These are phyloP conservation scores for Drepana falcataria DNA, from an alignment of 2,888 invertebrate genomes.

Conservation along the genomic window DNA sequence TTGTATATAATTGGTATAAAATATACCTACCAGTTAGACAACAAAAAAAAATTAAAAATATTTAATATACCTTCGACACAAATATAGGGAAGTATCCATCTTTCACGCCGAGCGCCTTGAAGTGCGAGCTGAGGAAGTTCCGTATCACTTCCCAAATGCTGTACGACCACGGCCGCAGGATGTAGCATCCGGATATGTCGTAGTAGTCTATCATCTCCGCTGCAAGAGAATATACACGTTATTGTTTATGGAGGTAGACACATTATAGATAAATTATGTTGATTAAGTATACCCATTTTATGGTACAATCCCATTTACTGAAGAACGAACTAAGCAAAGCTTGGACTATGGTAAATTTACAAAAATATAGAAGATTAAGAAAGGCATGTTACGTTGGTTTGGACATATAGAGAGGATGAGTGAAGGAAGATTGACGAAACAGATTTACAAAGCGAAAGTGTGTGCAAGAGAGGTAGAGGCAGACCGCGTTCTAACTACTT, in stretches of 20 bases:
- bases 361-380: too few species aligned
- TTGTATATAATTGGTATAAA: too few species aligned
- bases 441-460: too few species aligned
- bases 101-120: slow-evolving; percentile 94
- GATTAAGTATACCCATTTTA: background rate
- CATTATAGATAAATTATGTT: background rate
- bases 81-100: slow-evolving; percentile 99
- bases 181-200: slow-evolving; percentile 99
- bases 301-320: background rate
- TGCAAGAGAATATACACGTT: slow-evolving; percentile 20
- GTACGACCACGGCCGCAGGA: slow-evolving; percentile 97
- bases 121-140: slow-evolving; percentile 90
- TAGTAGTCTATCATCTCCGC: slow-evolving; percentile 99
- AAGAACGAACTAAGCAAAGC: too few species aligned
- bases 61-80: slow-evolving; percentile 84
- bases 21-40: too few species aligned
- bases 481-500: too few species aligned
- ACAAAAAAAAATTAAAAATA: background rate
- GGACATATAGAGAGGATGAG: too few species aligned
- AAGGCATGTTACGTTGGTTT: too few species aligned
- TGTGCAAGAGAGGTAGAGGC: too few species aligned
- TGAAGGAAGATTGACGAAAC: too few species aligned
- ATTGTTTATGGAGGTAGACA: background rate
- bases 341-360: too few species aligned
- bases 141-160: slow-evolving; percentile 96